Conservation (phyloP, 2,888 invertebrate genomes). For the Drosophila mimica region DNA sequence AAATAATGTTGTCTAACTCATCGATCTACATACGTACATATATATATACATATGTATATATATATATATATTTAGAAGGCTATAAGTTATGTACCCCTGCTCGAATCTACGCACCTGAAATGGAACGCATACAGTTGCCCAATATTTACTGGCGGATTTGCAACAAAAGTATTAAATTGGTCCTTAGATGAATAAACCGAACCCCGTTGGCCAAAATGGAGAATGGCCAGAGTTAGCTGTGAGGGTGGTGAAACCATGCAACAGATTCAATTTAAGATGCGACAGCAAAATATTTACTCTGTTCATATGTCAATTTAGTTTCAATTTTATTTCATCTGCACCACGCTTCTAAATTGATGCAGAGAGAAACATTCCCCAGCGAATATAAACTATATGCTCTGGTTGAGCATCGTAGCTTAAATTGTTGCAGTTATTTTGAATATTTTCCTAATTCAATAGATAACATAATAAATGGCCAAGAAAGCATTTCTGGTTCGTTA, state of each 20-base stretch:
- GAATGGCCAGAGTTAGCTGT: constrained; percentile 53
- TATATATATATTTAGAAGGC: background rate
- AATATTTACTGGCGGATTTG: constrained; percentile 67
- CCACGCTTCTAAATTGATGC: background rate
- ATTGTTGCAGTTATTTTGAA: background rate
- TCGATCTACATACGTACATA: background rate
- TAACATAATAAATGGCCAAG: background rate
- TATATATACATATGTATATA: too few relatives aligned
- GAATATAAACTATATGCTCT: background rate
- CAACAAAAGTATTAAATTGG: constrained; percentile 65
- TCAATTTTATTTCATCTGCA: background rate
- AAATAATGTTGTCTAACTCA: background rate
- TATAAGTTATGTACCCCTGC: background rate
- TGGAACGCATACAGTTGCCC: constrained; percentile 51
- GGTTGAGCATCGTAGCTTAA: background rate
- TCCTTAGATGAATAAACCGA: constrained; percentile 64
- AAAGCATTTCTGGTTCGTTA: background rate
- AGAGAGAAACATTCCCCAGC: background rate
- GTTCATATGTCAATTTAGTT: constrained; percentile 1
- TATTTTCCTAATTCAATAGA: background rate
- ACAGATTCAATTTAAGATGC: constrained; percentile 20
- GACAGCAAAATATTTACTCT: constrained; percentile 15
- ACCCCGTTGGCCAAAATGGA: constrained; percentile 46
- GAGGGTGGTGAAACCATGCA: constrained; percentile 23
- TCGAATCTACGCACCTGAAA: constrained; percentile 25